Evolutionary conservation across 1,140 invertebrate species (phyloP), one percentile per base, ranked within the genome.

Genomic region (Telenomus remus): DNA sequence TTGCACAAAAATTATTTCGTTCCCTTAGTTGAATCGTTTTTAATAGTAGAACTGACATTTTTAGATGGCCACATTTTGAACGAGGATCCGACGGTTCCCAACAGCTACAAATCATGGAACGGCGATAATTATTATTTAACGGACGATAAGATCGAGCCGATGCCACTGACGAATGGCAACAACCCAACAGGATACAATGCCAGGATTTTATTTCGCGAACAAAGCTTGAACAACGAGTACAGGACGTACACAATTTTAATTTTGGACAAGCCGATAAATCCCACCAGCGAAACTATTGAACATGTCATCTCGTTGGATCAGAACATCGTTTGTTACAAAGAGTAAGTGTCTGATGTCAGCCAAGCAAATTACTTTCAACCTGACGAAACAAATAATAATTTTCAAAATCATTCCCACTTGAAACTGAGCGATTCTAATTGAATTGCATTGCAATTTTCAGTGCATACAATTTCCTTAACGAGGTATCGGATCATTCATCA

Each of bases 211-310:
- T 80, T 55, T 42, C 63, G 71, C 9, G 80, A 80, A 71, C 78
- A 73, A 42, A 79, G 78, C 44, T 81, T 81, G 16, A 84, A 85
- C 56, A 81, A 79, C 12, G 79, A 83, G 19, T 82, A 76, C 63
- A 68, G 80, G 19, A 42, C 70, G 4, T 85, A 82, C 55, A 78
- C 73, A 49, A 81, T 85, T 14, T 55, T 82, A 11, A 54, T 82
- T 16, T 13, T 82, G 4, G 76, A 84, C 55, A 79, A 78, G 56
- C 79, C 80, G 8, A 42, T 84, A 51, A 70, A 79, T 50, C 65
- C 60, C 7, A 79, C 33, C 0, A 47, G 27, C 19, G 13, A 72
- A 39, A 70, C 16, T 53, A 54, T 35, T 14, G 61, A 46, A 48
- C 14, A 60, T n/a, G 50, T 60, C 46, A 59, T 79, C 13, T 35